phyloP scores from a whole-genome alignment of 1,140 invertebrate genomes.

The Zaprionus kolodkinae region DNA sequence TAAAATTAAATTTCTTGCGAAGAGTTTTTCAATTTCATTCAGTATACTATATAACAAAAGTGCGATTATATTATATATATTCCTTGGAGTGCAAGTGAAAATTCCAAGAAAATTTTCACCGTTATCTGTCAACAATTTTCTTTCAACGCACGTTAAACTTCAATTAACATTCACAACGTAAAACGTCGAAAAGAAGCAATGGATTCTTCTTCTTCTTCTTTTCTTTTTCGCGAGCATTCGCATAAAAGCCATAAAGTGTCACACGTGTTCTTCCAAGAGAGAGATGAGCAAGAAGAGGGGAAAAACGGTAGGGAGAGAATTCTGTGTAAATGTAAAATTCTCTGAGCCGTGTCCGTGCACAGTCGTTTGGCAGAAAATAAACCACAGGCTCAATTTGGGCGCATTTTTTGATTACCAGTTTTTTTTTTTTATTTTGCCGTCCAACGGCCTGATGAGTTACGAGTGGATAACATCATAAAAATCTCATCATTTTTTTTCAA shows the following conservation, averaged over 20 bases:
- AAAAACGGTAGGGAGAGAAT: not conserved
- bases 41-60: not conserved
- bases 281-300: not conserved
- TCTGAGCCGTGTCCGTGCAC: constrained; percentile 35
- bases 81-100: not conserved
- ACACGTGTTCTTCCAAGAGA: constrained; percentile 38
- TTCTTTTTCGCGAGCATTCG: constrained; percentile 22
- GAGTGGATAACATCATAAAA: constrained; percentile 76
- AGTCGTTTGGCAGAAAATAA: constrained; percentile 52
- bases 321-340: constrained; percentile 40
- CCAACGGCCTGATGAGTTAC: constrained; percentile 49
- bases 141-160: constrained; percentile 42
- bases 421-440: constrained; percentile 64
- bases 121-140: constrained; percentile 26
- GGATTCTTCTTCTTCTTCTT: constrained; percentile 48
- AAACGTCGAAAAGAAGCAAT: constrained; percentile 57
- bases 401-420: constrained; percentile 70
- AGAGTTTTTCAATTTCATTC: not conserved
- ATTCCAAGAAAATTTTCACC: not conserved
- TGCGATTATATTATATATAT: not conserved
- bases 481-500: constrained; percentile 75
- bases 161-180: constrained; percentile 61
- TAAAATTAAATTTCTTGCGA: constrained; percentile 1
- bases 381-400: constrained; percentile 68
- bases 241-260: constrained; percentile 67